A percentile compares a stretch with the other conserved stretches of the same genome.
phyloP scores from a whole-genome alignment of 2,888 invertebrate species.

The Slavum lentiscoides region DNA sequence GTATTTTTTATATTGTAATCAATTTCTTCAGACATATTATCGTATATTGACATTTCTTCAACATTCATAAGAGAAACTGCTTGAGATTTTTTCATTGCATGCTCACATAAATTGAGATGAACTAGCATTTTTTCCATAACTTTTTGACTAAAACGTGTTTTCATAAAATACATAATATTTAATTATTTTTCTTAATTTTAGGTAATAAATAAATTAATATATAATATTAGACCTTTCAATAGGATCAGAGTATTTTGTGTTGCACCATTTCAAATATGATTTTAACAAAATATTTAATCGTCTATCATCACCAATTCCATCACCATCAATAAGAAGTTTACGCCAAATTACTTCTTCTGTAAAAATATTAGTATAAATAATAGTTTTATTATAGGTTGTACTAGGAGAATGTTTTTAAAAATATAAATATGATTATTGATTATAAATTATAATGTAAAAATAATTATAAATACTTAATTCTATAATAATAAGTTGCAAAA shows the following conservation, averaged over 20 bases:
- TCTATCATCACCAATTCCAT: constrained; percentile 94
- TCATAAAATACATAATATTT: too few relatives aligned
- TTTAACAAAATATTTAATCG: constrained; percentile 83
- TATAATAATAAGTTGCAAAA: too few relatives aligned
- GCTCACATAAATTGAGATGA: constrained; percentile 84
- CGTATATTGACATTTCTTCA: constrained; percentile 82
- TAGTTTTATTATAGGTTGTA: not conserved
- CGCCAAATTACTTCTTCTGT: constrained; percentile 92
- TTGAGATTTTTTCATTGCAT: constrained; percentile 81
- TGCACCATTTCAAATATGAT: constrained; percentile 80
- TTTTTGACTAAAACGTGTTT: constrained; percentile 63
- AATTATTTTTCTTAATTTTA: not conserved
- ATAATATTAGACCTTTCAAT: constrained; percentile 66
- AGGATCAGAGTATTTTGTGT: constrained; percentile 68
- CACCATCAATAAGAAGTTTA: constrained; percentile 90
- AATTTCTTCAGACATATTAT: constrained; percentile 74
- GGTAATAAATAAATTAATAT: not conserved
- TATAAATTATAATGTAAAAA: too few relatives aligned
- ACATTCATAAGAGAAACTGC: constrained; percentile 79
- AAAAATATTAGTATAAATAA: constrained; percentile 57
- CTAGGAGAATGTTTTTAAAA: too few relatives aligned
- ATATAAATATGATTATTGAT: too few relatives aligned
- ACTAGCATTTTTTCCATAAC: constrained; percentile 79
- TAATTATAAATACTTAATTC: too few relatives aligned
- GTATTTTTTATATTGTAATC: constrained; percentile 79